Evolutionary conservation across 1,140 invertebrate species (phyloP).

Genomic region (Halictus rubicundus): DNA sequence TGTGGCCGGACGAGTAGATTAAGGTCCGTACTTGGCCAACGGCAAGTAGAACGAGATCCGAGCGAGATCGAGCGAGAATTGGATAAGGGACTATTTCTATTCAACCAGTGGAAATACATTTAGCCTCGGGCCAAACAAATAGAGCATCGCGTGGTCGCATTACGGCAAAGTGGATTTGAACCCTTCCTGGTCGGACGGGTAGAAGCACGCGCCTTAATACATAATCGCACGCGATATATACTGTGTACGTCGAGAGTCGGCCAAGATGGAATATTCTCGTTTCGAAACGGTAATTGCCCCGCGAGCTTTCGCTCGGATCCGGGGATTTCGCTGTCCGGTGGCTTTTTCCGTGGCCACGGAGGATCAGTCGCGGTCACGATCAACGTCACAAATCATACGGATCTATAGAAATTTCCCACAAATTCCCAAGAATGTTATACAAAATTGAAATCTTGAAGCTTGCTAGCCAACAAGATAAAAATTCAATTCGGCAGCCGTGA

Average conservation of each 20-base stretch:
- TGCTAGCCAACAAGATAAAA: too few species aligned
- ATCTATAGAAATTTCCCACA: too few species aligned
- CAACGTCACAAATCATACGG: too few species aligned
- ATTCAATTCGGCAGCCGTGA: too few species aligned
- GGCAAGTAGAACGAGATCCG: neutral
- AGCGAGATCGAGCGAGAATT: neutral
- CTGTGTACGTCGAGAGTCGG: neutral
- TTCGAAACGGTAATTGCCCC: too few species aligned
- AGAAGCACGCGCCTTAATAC: neutral
- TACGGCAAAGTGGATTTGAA: neutral
- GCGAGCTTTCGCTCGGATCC: too few species aligned
- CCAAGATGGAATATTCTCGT: neutral
- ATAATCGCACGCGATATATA: neutral
- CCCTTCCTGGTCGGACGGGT: neutral
- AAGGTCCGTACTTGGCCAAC: neutral
- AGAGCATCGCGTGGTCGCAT: neutral
- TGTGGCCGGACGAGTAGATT: neutral
- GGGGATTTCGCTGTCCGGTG: too few species aligned
- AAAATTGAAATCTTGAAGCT: too few species aligned
- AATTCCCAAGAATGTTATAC: too few species aligned
- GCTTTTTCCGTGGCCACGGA: too few species aligned
- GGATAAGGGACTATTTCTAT: neutral
- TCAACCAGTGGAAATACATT: neutral
- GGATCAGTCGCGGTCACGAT: too few species aligned
- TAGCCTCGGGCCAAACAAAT: neutral